These are phyloP conservation scores for Cyprinodon variegatus DNA, from an alignment of 2,113 vertebrate genomes.

Conservation along the genomic window DNA sequence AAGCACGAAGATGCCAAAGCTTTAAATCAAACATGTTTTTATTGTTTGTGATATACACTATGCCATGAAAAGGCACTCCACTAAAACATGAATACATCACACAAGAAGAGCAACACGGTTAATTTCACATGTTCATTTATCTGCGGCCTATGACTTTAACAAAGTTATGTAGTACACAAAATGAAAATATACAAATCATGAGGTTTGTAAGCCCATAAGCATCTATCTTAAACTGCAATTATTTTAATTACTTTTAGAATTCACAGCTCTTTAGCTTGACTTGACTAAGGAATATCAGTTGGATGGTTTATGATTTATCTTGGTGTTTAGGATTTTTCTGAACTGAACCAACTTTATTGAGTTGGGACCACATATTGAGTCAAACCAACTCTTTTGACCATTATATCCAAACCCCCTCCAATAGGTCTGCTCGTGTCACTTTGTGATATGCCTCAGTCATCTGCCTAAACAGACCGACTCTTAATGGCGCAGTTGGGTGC, in stretches of 20 bases:
- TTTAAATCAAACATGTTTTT: constrained; percentile 67
- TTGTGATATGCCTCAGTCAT: constrained; percentile 48
- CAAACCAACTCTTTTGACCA: constrained; percentile 12
- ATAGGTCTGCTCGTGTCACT: constrained; percentile 33
- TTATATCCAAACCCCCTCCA: constrained; percentile 6
- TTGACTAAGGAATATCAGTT: constrained; percentile 46
- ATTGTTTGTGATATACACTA: constrained; percentile 47
- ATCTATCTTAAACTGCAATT: constrained; percentile 26
- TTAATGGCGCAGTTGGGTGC: constrained; percentile 40
- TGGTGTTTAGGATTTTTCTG: constrained; percentile 33
- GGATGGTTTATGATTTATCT: constrained; percentile 61
- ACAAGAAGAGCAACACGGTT: constrained; percentile 39
- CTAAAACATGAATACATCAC: constrained; percentile 66
- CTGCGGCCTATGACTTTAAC: constrained; percentile 18
- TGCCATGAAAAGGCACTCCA: constrained; percentile 68
- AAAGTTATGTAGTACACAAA: constrained; percentile 40
- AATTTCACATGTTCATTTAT: constrained; percentile 16
- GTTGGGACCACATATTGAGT: not conserved
- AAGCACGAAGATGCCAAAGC: constrained; percentile 37
- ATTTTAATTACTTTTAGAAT: constrained; percentile 34
- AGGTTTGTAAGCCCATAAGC: constrained; percentile 48
- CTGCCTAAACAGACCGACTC: constrained; percentile 47
- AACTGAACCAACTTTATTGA: constrained; percentile 22
- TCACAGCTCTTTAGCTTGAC: constrained; percentile 44
- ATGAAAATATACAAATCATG: constrained; percentile 40